Evolutionary conservation across 1,140 invertebrate genomes (phyloP).

Genomic region (Manduca sexta): DNA sequence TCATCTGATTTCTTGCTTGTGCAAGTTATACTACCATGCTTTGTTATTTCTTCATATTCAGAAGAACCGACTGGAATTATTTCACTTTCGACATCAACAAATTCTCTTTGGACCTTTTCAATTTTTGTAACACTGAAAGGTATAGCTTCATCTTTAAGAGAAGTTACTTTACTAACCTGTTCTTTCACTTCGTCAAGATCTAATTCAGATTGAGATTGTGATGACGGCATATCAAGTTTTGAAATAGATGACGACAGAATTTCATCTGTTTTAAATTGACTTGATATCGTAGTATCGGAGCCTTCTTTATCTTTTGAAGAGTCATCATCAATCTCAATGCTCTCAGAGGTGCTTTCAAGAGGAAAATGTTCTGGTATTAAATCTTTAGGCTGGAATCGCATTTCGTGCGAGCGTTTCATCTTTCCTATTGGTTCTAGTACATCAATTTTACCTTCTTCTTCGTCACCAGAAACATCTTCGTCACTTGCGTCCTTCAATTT

Average conservation of each 20-base stretch:
- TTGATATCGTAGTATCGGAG: slow-evolving; percentile 63
- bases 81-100: slow-evolving; percentile 66
- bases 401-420: slow-evolving; percentile 92
- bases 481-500: slow-evolving; percentile 55
- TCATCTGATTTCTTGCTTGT: slow-evolving; percentile 16
- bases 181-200: slow-evolving; percentile 47
- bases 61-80: slow-evolving; percentile 64
- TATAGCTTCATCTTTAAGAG: slow-evolving; percentile 34
- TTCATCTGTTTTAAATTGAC: slow-evolving; percentile 61
- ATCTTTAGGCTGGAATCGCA: slow-evolving; percentile 87
- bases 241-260: slow-evolving; percentile 61
- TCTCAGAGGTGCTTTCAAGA: slow-evolving; percentile 50
- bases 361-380: slow-evolving; percentile 68
- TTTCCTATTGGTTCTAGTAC: slow-evolving; percentile 73
- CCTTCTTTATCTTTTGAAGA: slow-evolving; percentile 54
- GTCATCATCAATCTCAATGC: slow-evolving; percentile 59
- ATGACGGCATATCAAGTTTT: slow-evolving; percentile 57
- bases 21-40: slow-evolving; percentile 32
- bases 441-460: slow-evolving; percentile 57
- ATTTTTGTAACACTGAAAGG: slow-evolving; percentile 59
- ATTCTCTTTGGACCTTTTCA: slow-evolving; percentile 48
- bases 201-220: slow-evolving; percentile 43
- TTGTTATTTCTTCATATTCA: slow-evolving; percentile 64
- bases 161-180: slow-evolving; percentile 28
- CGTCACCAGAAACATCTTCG: slow-evolving; percentile 72